Evolutionary conservation across 1,140 invertebrate species (phyloP).

Genomic region (Subanguina moxae): DNA sequence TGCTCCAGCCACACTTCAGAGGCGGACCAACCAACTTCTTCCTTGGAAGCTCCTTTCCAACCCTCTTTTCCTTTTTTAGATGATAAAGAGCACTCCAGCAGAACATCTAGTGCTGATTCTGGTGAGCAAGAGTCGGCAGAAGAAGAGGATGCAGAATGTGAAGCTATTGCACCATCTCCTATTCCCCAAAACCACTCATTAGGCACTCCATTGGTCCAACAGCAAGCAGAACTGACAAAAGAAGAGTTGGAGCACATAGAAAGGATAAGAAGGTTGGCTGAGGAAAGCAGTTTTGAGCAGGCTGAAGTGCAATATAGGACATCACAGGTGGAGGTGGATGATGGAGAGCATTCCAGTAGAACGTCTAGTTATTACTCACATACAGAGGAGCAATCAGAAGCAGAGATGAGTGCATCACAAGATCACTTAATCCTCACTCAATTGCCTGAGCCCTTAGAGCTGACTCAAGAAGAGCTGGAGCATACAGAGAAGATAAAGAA

Average conservation of each 20-base stretch:
- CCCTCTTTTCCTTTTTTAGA: neutral
- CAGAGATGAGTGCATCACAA: too few relatives aligned
- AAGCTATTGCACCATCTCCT: neutral
- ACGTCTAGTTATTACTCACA: too few relatives aligned
- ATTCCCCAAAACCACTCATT: too few relatives aligned
- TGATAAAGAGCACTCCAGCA: conserved; percentile 8
- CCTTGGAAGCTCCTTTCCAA: too few relatives aligned
- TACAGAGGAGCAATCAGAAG: too few relatives aligned
- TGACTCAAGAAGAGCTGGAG: conserved; percentile 14
- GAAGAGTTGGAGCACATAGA: conserved; percentile 44
- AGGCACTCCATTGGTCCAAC: neutral
- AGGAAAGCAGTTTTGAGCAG: conserved; percentile 5
- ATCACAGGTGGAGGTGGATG: too few relatives aligned
- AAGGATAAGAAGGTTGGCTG: conserved; percentile 24
- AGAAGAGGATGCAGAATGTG: neutral
- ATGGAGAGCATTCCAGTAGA: too few relatives aligned
- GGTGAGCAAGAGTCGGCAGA: neutral
- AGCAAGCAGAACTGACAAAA: conserved; percentile 19
- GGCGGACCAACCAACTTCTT: too few relatives aligned
- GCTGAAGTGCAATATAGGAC: too few relatives aligned
- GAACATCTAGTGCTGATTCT: conserved; percentile 4
- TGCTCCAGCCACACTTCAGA: neutral
- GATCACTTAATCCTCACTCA: too few relatives aligned
- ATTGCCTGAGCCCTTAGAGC: too few relatives aligned
- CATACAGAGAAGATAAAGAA: conserved; percentile 9